Conservation (phyloP, 2,888 invertebrate genomes). For the Lathronympha strigana region DNA sequence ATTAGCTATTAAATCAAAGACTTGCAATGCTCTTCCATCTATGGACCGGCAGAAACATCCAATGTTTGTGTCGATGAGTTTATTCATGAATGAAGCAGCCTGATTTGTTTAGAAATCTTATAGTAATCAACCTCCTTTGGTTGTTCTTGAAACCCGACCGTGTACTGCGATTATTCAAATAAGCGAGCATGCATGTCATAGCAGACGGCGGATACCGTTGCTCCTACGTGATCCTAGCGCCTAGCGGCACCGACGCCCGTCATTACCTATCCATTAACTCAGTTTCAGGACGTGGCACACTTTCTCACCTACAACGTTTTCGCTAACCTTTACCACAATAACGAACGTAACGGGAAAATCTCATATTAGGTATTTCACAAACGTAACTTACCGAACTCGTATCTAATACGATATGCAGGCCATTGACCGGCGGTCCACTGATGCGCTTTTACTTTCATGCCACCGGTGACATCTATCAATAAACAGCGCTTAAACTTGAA, state of each 20-base stretch:
- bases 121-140: conserved; percentile 32
- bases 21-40: conserved; percentile 6
- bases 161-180: conserved; percentile 73
- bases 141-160: conserved; percentile 47
- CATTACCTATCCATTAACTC: conserved; percentile 69
- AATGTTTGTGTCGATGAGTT: conserved; percentile 8
- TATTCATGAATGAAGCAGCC: conserved; percentile 28
- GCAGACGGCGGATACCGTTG: conserved; percentile 67
- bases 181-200: conserved; percentile 55
- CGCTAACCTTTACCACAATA: conserved; percentile 49
- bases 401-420: conserved; percentile 34
- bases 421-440: conserved; percentile 26
- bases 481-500: conserved; percentile 22
- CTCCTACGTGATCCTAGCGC: conserved; percentile 73
- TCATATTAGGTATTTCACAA: background rate
- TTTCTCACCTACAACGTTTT: conserved; percentile 57
- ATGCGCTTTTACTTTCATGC: conserved; percentile 39
- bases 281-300: conserved; percentile 73
- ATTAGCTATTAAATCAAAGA: conserved; percentile 36
- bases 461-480: conserved; percentile 38
- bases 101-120: conserved; percentile 30
- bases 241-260: conserved; percentile 64
- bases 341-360: conserved; percentile 14
- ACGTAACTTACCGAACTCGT: conserved; percentile 4
- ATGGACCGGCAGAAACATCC: background rate